Base-by-base conservation (phyloP, 1,140 invertebrate genomes). In the Mylabris phalerata region DNA sequence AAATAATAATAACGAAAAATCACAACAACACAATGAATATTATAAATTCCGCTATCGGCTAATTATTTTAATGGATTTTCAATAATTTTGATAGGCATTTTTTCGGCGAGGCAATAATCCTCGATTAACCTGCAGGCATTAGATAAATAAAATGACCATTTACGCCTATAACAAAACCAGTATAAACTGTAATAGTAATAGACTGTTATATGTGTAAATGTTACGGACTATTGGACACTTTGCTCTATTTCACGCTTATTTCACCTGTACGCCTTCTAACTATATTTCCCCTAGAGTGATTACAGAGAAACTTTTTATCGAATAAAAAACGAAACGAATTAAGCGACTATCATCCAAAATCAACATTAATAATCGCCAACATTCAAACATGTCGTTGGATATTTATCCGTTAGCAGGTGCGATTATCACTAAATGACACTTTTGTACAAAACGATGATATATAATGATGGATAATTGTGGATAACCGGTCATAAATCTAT, bases 171-270 rank as follows among this genome's bases (percentile, higher is more conserved):
- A 54, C 45, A 54, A 54, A 54, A 54, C 41, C 45, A 19, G 19
- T 19, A 19, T 19, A 19, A 19, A 19, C 25, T 45, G 51, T 42
- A 54, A 52, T 54, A 48, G 45, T 59, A 50, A 59, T 48, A 48
- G 57, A 54, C 57, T 42, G 57, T 42, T 40, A 59, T 59, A 32
- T 32, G 19, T 19, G 19, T 19, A 19, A 19, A 59, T 46, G 57
- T 59, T 52, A 59, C 57, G 57, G 43, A 54, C 57, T 59, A 59
- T 59, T 59, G 57, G 57, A 48, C 57, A 51, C 50, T 46, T 59
- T 50, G 57, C 50, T 59, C 57, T 59, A 59, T 59, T 59, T 59
- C 57, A 59, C 50, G 57, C 50, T 59, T 59, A 50, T 51, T 51
- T 54, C 57, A 51, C 57, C 39, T 48, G 48, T 11, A 19, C 48